A percentile compares a stretch with the other conserved stretches of the same genome.
phyloP scores from a whole-genome alignment of 2,113 vertebrate species.

The Gobiocypris rarus region DNA sequence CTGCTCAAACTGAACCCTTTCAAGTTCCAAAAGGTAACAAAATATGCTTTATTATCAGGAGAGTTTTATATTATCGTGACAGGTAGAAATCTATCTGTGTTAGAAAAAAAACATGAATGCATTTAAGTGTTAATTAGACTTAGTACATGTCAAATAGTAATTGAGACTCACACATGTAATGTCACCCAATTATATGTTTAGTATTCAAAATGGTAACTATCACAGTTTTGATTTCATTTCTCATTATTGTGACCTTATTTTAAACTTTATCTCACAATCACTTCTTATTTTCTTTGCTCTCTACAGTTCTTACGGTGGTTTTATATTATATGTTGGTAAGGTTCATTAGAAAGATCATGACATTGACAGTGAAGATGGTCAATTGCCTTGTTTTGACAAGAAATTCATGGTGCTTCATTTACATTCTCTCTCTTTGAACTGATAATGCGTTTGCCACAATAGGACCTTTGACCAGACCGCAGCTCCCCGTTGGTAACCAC shows the following conservation, averaged over 20 bases:
- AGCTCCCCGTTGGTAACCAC: conserved; percentile 72
- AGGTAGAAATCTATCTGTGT: too few relatives aligned
- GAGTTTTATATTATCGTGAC: too few relatives aligned
- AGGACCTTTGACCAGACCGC: conserved; percentile 75
- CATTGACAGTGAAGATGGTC: conserved; percentile 69
- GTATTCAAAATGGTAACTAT: not conserved
- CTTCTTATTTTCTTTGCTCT: not conserved
- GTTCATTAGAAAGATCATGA: not conserved
- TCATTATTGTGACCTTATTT: not conserved
- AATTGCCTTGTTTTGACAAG: conserved; percentile 82
- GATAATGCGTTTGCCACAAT: conserved; percentile 83
- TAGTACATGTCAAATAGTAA: not conserved
- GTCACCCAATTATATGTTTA: not conserved
- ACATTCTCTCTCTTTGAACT: conserved; percentile 77
- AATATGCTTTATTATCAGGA: too few relatives aligned
- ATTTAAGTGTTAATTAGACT: too few relatives aligned
- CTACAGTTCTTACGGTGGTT: not conserved
- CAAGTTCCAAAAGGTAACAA: too few relatives aligned
- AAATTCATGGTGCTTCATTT: conserved; percentile 78
- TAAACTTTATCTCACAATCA: too few relatives aligned
- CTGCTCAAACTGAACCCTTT: too few relatives aligned
- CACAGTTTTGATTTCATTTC: too few relatives aligned
- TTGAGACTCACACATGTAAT: not conserved
- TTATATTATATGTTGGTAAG: not conserved
- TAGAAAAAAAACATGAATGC: too few relatives aligned